A percentile compares a stretch with the other conserved stretches of the same genome.
These are phyloP conservation scores for Threskiornis aethiopicus DNA, from an alignment of 2,797 vertebrate species.

Conservation along the genomic window DNA sequence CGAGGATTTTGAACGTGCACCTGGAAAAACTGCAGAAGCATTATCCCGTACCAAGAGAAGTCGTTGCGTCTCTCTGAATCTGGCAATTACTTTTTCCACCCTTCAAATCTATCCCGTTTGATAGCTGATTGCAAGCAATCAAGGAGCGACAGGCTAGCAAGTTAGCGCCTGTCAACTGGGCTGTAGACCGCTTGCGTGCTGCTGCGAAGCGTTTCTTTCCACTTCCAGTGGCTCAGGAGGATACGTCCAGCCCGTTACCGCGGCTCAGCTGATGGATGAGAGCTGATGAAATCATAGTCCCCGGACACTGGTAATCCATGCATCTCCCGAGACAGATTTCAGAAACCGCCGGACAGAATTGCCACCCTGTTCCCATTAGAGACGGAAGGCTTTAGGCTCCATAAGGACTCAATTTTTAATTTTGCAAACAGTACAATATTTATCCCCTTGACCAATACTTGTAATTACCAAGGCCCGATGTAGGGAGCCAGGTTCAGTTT, in stretches of 20 bases:
- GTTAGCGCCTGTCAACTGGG: not conserved
- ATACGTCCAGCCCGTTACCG: not conserved
- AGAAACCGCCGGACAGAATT: not conserved
- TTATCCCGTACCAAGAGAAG: not conserved
- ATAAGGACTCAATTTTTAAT: not conserved
- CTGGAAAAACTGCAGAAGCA: not conserved
- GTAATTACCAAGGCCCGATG: not conserved
- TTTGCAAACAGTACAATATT: not conserved
- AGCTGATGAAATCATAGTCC: not conserved
- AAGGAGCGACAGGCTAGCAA: fast-evolving
- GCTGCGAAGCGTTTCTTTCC: not conserved
- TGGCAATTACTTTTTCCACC: not conserved
- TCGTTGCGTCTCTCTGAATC: not conserved
- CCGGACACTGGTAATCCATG: not conserved
- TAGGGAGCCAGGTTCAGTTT: not conserved
- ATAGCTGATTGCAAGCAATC: not conserved
- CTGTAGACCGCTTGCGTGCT: not conserved
- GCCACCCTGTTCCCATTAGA: not conserved
- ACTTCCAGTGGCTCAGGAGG: not conserved
- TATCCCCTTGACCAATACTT: not conserved
- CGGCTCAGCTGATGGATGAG: not conserved
- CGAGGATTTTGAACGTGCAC: not conserved
- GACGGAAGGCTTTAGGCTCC: not conserved
- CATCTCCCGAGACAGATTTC: not conserved
- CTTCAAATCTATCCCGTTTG: not conserved